Evolutionary conservation across 2,888 invertebrate species (phyloP).

Genomic region (Plebejus melissa): DNA sequence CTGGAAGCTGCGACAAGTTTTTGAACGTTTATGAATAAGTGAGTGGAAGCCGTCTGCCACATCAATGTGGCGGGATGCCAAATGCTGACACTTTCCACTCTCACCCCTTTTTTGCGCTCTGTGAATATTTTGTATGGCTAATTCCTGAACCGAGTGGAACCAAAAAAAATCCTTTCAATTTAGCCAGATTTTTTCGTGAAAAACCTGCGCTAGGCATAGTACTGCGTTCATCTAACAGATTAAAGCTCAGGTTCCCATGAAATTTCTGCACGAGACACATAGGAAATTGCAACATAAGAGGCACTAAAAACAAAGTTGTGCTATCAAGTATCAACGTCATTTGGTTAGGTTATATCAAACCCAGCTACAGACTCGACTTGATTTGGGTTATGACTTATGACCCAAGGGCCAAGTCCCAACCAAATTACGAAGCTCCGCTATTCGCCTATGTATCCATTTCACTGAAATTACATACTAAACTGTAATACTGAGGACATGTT

Average conservation of each 20-base stretch:
- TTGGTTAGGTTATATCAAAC: too few relatives aligned
- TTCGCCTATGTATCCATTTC: too few relatives aligned
- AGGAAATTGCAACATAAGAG: not conserved
- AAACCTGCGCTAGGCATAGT: not conserved
- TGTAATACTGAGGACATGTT: not conserved
- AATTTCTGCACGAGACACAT: not conserved
- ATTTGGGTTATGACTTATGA: too few relatives aligned
- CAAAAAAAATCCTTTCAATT: slow-evolving; percentile 11
- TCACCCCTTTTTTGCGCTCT: slow-evolving; percentile 57
- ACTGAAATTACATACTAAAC: too few relatives aligned
- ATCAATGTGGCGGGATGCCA: slow-evolving; percentile 74
- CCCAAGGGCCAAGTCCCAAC: too few relatives aligned
- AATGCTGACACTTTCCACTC: slow-evolving; percentile 73
- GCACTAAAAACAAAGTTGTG: not conserved
- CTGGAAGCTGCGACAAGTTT: slow-evolving; percentile 39
- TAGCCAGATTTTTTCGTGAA: not conserved
- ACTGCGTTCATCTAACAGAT: not conserved
- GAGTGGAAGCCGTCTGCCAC: slow-evolving; percentile 66
- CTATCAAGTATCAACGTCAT: too few relatives aligned
- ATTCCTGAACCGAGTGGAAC: slow-evolving; percentile 46
- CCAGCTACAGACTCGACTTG: too few relatives aligned
- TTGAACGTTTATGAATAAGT: slow-evolving; percentile 77
- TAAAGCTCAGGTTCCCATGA: not conserved
- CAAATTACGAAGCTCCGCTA: too few relatives aligned
- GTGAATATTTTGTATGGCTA: slow-evolving; percentile 59